Evolutionary conservation across 2,888 invertebrate species (phyloP).

Genomic region (Drosophila peninsularis): DNA sequence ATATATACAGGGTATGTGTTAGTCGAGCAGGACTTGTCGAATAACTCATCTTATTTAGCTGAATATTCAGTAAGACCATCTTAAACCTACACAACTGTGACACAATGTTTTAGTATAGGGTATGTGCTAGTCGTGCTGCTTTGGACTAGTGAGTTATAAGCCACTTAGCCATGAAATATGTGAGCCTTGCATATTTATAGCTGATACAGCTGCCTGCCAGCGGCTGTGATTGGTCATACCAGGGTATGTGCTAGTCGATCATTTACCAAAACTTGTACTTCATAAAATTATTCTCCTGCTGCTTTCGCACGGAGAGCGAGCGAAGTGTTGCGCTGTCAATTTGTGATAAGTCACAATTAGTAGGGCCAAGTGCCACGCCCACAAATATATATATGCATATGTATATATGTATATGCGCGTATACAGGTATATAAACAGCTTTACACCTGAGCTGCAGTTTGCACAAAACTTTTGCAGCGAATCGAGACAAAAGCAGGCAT

Average conservation of each 20-base stretch:
- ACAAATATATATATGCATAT: not conserved
- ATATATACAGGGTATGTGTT: not conserved
- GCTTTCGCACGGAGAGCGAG: conserved; percentile 15
- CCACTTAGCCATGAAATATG: not conserved
- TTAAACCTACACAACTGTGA: not conserved
- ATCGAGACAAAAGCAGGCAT: conserved; percentile 25
- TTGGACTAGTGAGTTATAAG: not conserved
- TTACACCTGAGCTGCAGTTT: conserved; percentile 13
- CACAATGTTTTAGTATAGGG: not conserved
- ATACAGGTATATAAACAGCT: not conserved
- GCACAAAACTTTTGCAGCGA: conserved; percentile 28
- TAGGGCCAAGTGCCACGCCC: conserved; percentile 21
- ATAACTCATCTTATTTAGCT: not conserved
- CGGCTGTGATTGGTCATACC: not conserved
- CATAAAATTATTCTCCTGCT: not conserved
- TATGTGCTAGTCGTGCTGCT: not conserved
- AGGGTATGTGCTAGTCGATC: conserved; percentile 3
- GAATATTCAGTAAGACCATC: not conserved
- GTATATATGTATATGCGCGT: not conserved
- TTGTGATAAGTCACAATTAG: conserved; percentile 44
- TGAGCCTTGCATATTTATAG: not conserved
- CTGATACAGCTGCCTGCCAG: not conserved
- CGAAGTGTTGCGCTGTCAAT: conserved; percentile 24
- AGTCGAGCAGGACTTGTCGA: not conserved
- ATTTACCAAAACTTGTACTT: not conserved